phyloP scores from a whole-genome alignment of 2,888 invertebrate species.

The Sminthurinus aureus region DNA sequence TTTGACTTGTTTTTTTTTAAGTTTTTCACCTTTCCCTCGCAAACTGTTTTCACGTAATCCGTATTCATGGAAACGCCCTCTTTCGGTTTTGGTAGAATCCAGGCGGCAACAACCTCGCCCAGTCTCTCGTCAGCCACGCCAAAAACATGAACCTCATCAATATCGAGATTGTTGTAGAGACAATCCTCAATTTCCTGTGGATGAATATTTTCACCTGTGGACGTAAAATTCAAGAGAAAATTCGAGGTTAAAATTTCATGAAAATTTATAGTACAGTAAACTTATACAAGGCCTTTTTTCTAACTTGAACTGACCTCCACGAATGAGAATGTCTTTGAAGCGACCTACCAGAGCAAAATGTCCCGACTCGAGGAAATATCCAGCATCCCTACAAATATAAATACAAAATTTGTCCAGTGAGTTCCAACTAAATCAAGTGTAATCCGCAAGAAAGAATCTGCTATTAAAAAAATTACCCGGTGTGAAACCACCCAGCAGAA shows the following conservation, averaged over 20 bases:
- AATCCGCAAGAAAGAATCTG: background rate
- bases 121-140: slow-evolving; percentile 64
- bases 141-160: slow-evolving; percentile 76
- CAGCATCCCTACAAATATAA: slow-evolving; percentile 71
- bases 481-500: slow-evolving; percentile 78
- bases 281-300: too few relatives aligned
- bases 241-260: too few relatives aligned
- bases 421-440: background rate
- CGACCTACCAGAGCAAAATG: slow-evolving; percentile 77
- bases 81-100: slow-evolving; percentile 70
- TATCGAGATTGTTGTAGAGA: slow-evolving; percentile 74
- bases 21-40: slow-evolving; percentile 68
- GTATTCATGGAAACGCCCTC: slow-evolving; percentile 67
- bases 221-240: too few relatives aligned
- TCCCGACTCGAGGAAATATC: slow-evolving; percentile 73
- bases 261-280: too few relatives aligned
- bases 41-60: slow-evolving; percentile 71
- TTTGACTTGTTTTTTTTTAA: background rate
- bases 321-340: slow-evolving; percentile 78
- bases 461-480: slow-evolving; percentile 28
- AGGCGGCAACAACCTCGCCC: slow-evolving; percentile 64
- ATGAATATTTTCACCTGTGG: slow-evolving; percentile 85
- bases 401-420: slow-evolving; percentile 17
- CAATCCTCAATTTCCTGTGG: slow-evolving; percentile 81
- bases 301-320: too few relatives aligned